These are phyloP conservation scores for Cryptotis parvus DNA, from an alignment of 2,113 vertebrate genomes.

Conservation along the genomic window DNA sequence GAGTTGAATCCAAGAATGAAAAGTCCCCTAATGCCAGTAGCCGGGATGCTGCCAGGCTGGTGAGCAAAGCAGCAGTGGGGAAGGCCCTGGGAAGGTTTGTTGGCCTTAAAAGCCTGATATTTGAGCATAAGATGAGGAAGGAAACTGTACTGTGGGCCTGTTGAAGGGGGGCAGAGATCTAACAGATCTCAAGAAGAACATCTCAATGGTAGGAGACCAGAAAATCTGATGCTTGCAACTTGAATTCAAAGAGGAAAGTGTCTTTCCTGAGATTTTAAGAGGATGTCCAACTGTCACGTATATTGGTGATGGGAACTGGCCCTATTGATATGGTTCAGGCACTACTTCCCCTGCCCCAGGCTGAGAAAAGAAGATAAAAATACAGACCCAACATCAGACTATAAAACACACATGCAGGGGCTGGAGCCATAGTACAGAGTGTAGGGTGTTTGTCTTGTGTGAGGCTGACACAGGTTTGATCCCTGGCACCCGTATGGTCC, in stretches of 20 bases:
- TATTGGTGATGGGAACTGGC: slow-evolving; percentile 18
- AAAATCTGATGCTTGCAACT: not conserved
- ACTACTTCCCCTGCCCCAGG: not conserved
- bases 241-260: not conserved
- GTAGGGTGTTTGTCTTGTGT: too few species aligned
- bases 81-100: not conserved
- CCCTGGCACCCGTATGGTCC: too few species aligned
- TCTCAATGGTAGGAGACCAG: not conserved
- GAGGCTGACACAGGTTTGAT: too few species aligned
- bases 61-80: not conserved
- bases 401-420: not conserved
- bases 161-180: not conserved
- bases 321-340: not conserved
- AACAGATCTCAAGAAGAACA: slow-evolving; percentile 10
- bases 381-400: not conserved
- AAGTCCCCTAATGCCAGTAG: not conserved
- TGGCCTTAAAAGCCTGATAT: not conserved
- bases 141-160: not conserved
- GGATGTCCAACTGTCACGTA: not conserved
- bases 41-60: not conserved
- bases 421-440: too few species aligned
- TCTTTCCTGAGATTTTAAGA: slow-evolving; percentile 18
- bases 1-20: not conserved
- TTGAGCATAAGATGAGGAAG: not conserved
- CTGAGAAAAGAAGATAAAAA: slow-evolving; percentile 43